Evolutionary conservation across 2,888 invertebrate genomes (phyloP).

Genomic region (Thereva unica): DNA sequence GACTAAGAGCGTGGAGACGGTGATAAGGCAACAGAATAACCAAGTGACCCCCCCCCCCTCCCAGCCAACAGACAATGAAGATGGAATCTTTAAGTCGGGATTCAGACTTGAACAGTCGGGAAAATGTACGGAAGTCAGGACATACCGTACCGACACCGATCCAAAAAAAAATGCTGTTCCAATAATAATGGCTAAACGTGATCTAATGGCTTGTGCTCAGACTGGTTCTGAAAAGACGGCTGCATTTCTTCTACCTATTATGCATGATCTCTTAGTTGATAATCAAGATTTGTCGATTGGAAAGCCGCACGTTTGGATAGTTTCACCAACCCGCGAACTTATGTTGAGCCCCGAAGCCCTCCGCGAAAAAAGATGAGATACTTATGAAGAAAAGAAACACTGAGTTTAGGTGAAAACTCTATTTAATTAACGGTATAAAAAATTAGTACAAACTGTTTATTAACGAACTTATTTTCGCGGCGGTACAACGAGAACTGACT

Average conservation of each 20-base stretch:
- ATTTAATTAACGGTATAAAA: no score
- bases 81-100: constrained; percentile 69
- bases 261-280: constrained; percentile 70
- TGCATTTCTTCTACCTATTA: constrained; percentile 89
- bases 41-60: constrained; percentile 74
- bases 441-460: no score
- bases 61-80: constrained; percentile 72
- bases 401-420: no score
- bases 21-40: constrained; percentile 58
- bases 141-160: constrained; percentile 91
- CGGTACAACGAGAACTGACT: no score
- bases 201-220: constrained; percentile 97
- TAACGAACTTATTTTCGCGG: no score
- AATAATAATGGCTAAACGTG: constrained; percentile 75
- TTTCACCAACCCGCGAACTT: constrained; percentile 92
- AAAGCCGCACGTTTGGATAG: constrained; percentile 81
- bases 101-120: constrained; percentile 80
- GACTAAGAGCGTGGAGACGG: constrained; percentile 35
- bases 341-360: no score
- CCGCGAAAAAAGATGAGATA: no score
- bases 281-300: constrained; percentile 61
- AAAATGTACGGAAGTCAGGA: constrained; percentile 78
- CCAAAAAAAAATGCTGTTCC: constrained; percentile 91
- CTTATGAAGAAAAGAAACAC: no score
- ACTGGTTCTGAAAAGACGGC: constrained; percentile 99